Conservation (phyloP, 2,113 vertebrate species). For the Callipepla squamata region DNA sequence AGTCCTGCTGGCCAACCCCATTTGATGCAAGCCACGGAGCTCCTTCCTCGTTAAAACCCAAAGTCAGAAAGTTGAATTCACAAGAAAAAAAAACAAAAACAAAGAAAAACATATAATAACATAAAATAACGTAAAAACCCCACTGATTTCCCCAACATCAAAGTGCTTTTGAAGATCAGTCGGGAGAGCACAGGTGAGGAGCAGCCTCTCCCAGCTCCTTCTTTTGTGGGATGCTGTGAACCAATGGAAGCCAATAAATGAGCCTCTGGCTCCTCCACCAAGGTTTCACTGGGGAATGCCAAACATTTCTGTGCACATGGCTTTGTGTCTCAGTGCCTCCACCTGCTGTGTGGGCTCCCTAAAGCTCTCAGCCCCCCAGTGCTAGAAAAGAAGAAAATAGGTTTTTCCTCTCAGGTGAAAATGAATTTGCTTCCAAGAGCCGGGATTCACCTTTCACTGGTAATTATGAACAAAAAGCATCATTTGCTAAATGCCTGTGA, state of each 20-base stretch:
- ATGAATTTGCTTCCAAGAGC: constrained; percentile 37
- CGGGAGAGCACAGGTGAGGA: background rate
- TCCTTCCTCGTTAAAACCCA: background rate
- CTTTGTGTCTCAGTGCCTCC: background rate
- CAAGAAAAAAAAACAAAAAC: background rate
- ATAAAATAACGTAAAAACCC: background rate
- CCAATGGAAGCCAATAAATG: background rate
- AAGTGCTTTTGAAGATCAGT: constrained; percentile 9
- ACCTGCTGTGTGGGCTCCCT: background rate
- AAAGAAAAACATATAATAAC: background rate
- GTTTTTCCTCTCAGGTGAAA: constrained; percentile 32
- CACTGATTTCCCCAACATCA: background rate
- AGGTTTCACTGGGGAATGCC: background rate
- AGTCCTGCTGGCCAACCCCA: rapidly evolving
- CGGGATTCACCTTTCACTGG: constrained; percentile 52
- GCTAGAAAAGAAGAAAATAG: background rate
- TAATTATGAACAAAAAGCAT: constrained; percentile 66
- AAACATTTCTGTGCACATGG: background rate
- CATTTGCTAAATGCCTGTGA: constrained; percentile 40
- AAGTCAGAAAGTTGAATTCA: background rate
- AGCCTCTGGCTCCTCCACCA: background rate
- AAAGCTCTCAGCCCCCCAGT: constrained; percentile 8
- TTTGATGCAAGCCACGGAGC: background rate
- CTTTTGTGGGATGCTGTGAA: background rate
- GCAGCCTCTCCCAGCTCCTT: background rate